phyloP scores from a whole-genome alignment of 1,140 invertebrate genomes.

The Aphis gossypii region DNA sequence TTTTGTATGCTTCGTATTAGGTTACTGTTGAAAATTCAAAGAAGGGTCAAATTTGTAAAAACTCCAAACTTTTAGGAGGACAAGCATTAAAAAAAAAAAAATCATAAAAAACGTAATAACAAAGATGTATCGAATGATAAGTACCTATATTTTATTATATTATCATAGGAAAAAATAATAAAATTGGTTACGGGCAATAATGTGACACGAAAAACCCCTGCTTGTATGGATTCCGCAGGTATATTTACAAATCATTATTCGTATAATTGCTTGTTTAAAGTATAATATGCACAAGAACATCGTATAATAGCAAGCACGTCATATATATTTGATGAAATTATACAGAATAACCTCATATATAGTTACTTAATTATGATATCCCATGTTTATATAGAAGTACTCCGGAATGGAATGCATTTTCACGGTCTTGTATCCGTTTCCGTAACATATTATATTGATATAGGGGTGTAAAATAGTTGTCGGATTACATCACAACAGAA shows the following conservation, averaged over 20 bases:
- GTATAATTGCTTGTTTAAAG: background rate
- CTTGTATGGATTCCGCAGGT: background rate
- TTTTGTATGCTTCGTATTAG: background rate
- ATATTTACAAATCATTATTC: conserved; percentile 1
- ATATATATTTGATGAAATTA: background rate
- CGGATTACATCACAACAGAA: background rate
- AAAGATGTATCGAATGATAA: background rate
- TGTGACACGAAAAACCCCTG: background rate
- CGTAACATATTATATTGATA: conserved; percentile 17
- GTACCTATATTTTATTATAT: background rate
- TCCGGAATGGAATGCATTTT: background rate
- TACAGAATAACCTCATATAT: background rate
- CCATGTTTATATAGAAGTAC: background rate
- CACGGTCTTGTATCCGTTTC: background rate
- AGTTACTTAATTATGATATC: conserved; percentile 13
- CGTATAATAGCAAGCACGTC: background rate
- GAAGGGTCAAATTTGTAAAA: background rate
- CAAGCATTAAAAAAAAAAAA: background rate
- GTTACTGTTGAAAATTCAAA: background rate
- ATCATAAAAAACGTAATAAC: background rate
- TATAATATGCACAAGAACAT: background rate
- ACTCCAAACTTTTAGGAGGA: background rate
- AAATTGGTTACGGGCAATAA: background rate
- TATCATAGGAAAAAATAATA: background rate
- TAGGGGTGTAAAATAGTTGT: background rate